Percentiles rank a stretch among this genome's conserved stretches.
Evolutionary conservation across 2,888 invertebrate genomes (phyloP).

Genomic region (Acanthococcus lagerstroemiae): DNA sequence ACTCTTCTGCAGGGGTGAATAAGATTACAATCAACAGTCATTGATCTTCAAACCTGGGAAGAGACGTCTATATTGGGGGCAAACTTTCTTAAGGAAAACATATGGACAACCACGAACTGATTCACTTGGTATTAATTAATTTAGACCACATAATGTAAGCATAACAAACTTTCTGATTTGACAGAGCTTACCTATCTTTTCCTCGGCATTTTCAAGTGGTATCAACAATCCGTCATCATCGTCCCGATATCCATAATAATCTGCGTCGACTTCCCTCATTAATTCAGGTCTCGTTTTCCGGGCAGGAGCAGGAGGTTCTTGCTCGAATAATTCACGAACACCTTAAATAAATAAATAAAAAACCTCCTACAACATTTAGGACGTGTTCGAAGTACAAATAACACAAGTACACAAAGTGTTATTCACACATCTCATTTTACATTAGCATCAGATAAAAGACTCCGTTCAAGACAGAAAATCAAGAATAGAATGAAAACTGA

Average conservation of each 20-base stretch:
- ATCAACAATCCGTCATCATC: conserved; percentile 94
- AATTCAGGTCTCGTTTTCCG: conserved; percentile 89
- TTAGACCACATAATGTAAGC: no score
- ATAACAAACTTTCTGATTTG: neutral
- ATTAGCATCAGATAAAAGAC: no score
- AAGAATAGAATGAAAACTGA: neutral
- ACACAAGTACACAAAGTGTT: no score
- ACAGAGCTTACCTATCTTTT: conserved; percentile 53
- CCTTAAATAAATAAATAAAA: conserved; percentile 45
- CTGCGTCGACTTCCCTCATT: conserved; percentile 96
- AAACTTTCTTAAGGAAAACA: no score
- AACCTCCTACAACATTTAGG: neutral
- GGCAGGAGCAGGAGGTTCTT: conserved; percentile 81
- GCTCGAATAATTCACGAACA: conserved; percentile 93
- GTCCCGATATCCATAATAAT: conserved; percentile 97
- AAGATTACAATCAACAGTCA: no score
- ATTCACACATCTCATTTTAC: no score
- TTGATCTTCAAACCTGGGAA: no score
- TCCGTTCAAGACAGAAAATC: neutral
- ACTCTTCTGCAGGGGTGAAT: no score
- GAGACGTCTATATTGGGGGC: no score
- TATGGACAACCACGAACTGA: no score
- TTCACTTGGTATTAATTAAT: no score
- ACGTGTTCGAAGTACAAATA: no score
- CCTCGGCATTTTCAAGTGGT: conserved; percentile 68